Evolutionary conservation across 2,888 invertebrate species (phyloP).

Genomic region (Lepidochitona cinerea): DNA sequence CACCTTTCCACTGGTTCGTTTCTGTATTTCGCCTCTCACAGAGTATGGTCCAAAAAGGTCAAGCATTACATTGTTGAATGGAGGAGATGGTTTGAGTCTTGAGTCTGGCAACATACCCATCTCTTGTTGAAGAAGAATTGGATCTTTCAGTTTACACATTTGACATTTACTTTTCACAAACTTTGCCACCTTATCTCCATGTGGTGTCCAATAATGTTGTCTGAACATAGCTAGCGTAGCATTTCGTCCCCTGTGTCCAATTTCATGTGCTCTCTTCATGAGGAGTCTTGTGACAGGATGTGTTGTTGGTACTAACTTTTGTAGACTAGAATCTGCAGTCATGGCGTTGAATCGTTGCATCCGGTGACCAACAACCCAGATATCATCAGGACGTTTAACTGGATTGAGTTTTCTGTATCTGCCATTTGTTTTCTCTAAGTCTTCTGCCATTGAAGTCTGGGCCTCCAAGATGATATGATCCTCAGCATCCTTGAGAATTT

Average conservation of each 20-base stretch:
- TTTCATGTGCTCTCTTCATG: background rate
- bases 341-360: background rate
- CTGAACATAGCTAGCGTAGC: slow-evolving; percentile 9
- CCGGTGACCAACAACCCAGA: slow-evolving; percentile 9
- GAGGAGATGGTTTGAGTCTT: background rate
- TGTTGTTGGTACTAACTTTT: background rate
- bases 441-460: background rate
- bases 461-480: background rate
- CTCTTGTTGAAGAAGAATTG: background rate
- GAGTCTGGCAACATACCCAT: background rate
- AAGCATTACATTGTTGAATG: slow-evolving; percentile 4
- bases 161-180: background rate
- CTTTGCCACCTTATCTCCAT: background rate
- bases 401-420: no score
- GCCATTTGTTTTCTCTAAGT: background rate
- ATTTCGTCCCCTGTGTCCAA: slow-evolving; percentile 4
- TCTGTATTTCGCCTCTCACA: background rate
- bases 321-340: background rate
- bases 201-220: slow-evolving; percentile 1
- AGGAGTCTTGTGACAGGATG: slow-evolving; percentile 2
- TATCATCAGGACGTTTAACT: background rate
- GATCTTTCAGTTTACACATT: background rate
- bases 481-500: background rate
- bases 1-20: background rate
- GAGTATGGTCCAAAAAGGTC: slow-evolving; percentile 8